phyloP scores from a whole-genome alignment of 2,888 invertebrate genomes.

The Selenia dentaria region DNA sequence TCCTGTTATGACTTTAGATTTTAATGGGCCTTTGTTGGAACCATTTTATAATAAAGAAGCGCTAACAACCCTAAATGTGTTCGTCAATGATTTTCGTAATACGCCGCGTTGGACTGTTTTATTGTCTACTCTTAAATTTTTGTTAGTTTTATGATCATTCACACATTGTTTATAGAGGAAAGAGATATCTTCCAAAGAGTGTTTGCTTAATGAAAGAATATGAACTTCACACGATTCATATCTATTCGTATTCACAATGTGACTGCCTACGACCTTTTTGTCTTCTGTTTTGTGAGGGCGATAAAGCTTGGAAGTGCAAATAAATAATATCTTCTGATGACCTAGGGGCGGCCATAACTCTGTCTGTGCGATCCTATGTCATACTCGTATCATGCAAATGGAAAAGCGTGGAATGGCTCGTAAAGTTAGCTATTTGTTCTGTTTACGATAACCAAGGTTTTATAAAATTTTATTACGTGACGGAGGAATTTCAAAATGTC shows the following conservation, averaged over 20 bases:
- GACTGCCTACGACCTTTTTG: slow-evolving; percentile 3
- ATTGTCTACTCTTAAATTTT: slow-evolving; percentile 57
- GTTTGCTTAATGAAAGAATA: slow-evolving; percentile 10
- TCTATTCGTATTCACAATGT: slow-evolving; percentile 7
- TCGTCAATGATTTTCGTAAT: slow-evolving; percentile 54
- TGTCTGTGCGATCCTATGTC: slow-evolving; percentile 47
- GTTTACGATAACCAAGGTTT: slow-evolving; percentile 80
- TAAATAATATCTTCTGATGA: slow-evolving; percentile 48
- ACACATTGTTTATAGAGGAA: slow-evolving; percentile 51
- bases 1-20: slow-evolving; percentile 83
- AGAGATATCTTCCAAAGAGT: slow-evolving; percentile 22
- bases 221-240: slow-evolving; percentile 16
- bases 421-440: slow-evolving; percentile 79
- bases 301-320: slow-evolving; percentile 30
- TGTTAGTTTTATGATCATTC: slow-evolving; percentile 52
- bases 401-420: slow-evolving; percentile 74
- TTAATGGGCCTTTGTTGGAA: slow-evolving; percentile 74
- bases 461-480: slow-evolving; percentile 68
- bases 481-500: slow-evolving; percentile 55
- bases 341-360: slow-evolving; percentile 50
- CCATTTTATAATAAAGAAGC: slow-evolving; percentile 70
- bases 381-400: slow-evolving; percentile 73
- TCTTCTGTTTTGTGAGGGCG: slow-evolving; percentile 12
- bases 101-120: slow-evolving; percentile 53
- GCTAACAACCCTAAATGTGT: slow-evolving; percentile 67